A percentile compares a stretch with the other conserved stretches of the same genome.
phyloP scores from a whole-genome alignment of 2,113 vertebrate genomes.

The Heterochromis multidens region DNA sequence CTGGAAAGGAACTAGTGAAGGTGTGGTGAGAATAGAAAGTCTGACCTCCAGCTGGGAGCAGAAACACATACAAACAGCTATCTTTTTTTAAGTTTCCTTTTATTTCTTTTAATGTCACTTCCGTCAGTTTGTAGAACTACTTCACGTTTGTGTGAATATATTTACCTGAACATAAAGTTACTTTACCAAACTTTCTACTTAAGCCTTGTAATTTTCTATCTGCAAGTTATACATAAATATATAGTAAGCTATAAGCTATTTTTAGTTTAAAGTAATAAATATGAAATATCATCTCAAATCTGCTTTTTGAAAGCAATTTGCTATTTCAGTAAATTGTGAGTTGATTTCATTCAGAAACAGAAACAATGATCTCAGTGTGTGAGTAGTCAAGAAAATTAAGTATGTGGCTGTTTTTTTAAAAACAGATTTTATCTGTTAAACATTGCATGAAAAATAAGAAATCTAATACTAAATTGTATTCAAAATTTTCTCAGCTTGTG shows the following conservation, averaged over 20 bases:
- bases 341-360: too few species aligned
- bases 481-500: neutral
- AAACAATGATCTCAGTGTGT: neutral
- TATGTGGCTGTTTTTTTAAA: neutral
- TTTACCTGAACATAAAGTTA: neutral
- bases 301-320: too few species aligned
- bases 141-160: too few species aligned
- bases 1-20: neutral
- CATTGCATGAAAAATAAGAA: neutral
- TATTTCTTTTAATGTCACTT: neutral
- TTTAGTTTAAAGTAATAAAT: neutral
- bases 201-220: neutral
- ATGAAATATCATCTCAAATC: neutral
- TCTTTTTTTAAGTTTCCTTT: neutral
- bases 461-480: neutral
- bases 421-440: neutral
- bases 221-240: fast-evolving
- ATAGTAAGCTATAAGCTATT: neutral
- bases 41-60: neutral
- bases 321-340: too few species aligned
- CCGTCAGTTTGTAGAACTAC: too few species aligned
- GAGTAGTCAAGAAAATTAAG: neutral
- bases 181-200: neutral
- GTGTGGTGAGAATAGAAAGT: neutral
- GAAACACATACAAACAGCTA: neutral